Conservation (phyloP, 2,113 vertebrate genomes). For the Clarias gariepinus region DNA sequence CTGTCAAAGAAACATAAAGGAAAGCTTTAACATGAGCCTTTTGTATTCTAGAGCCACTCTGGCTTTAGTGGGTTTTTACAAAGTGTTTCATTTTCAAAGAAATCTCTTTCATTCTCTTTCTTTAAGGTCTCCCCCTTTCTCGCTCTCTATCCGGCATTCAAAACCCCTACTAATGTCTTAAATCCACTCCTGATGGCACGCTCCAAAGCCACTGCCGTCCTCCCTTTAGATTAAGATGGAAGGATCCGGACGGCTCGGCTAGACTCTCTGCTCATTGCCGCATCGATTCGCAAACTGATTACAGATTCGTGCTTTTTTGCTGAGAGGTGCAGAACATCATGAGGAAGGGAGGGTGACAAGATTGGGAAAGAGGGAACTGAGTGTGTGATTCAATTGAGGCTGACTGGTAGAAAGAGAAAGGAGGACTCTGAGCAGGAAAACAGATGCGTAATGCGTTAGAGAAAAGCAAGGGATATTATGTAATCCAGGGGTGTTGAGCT, state of each 20-base stretch:
- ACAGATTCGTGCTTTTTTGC: constrained; percentile 52
- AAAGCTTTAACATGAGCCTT: constrained; percentile 50
- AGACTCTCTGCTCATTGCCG: constrained; percentile 64
- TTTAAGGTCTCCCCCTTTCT: constrained; percentile 16
- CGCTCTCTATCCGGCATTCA: constrained; percentile 45
- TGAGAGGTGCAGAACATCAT: constrained; percentile 41
- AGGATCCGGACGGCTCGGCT: constrained; percentile 68
- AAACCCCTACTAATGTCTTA: constrained; percentile 63
- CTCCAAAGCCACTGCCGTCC: constrained; percentile 57
- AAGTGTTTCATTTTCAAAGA: constrained; percentile 63
- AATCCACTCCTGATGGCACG: constrained; percentile 65
- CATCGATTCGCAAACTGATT: constrained; percentile 76
- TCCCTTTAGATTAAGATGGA: constrained; percentile 70
- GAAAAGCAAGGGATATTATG: not conserved
- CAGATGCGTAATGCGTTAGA: not conserved
- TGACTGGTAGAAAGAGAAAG: constrained; percentile 19
- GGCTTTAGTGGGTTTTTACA: constrained; percentile 57
- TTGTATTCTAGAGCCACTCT: constrained; percentile 57
- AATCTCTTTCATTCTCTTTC: constrained; percentile 60
- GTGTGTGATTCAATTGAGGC: constrained; percentile 40
- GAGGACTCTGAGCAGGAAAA: constrained; percentile 15
- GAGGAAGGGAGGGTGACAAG: constrained; percentile 14
- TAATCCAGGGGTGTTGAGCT: not conserved
- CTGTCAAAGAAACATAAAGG: constrained; percentile 53
- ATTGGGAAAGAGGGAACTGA: constrained; percentile 28